A percentile compares a stretch with the other conserved stretches of the same genome.
Conservation (phyloP, 2,888 invertebrate genomes). For the Andrena flavipes region DNA sequence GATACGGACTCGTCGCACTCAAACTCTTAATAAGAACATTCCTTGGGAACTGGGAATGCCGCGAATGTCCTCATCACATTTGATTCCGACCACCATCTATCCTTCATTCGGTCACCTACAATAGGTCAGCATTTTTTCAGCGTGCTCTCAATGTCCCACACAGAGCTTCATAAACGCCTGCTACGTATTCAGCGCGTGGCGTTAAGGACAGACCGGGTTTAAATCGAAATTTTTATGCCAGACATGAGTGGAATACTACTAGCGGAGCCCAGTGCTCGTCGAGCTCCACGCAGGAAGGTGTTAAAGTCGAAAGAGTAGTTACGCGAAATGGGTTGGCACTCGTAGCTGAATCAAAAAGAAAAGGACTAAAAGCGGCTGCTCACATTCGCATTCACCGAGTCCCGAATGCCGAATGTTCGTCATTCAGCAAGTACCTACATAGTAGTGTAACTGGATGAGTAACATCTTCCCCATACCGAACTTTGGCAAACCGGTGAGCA, state of each 20-base stretch:
- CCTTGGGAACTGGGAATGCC: constrained; percentile 50
- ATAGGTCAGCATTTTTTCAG: constrained; percentile 50
- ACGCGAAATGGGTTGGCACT: neutral
- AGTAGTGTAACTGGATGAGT: no score
- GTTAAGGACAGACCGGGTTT: constrained; percentile 8
- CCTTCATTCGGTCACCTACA: constrained; percentile 40
- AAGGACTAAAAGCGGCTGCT: no score
- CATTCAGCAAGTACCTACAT: no score
- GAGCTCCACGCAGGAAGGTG: neutral
- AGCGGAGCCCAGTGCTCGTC: neutral
- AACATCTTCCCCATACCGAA: no score
- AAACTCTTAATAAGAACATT: constrained; percentile 65
- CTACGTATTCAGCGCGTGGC: constrained; percentile 37
- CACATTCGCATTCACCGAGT: no score
- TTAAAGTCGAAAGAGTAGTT: neutral
- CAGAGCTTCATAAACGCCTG: constrained; percentile 17
- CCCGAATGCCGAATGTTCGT: no score
- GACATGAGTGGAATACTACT: neutral
- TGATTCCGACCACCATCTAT: constrained; percentile 29
- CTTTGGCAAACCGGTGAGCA: no score
- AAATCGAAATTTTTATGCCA: constrained; percentile 35
- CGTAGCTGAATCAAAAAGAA: no score
- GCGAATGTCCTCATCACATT: constrained; percentile 49
- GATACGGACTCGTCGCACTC: constrained; percentile 44
- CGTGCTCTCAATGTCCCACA: constrained; percentile 7